Evolutionary conservation across 2,797 vertebrate species (phyloP).

Genomic region (Tolypeutes matacus): DNA sequence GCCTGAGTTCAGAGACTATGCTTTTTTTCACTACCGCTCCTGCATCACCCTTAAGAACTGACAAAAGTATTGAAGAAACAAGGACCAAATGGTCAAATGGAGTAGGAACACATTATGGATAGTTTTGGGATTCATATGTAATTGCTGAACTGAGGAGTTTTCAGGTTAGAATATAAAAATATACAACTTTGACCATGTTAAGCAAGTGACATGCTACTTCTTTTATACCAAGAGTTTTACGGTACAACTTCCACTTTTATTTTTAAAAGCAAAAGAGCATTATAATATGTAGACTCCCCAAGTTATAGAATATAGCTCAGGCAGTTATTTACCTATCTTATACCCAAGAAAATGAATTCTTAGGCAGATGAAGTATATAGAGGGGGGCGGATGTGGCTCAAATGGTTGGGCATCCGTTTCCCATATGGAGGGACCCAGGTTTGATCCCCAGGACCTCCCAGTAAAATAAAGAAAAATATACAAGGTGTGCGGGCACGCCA

Average conservation of each 20-base stretch:
- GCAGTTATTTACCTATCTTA: not conserved
- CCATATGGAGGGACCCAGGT: too few species aligned
- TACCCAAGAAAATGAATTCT: not conserved
- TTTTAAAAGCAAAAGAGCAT: not conserved
- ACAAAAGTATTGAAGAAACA: not conserved
- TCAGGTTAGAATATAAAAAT: not conserved
- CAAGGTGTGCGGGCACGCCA: too few species aligned
- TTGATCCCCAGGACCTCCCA: too few species aligned
- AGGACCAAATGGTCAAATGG: not conserved
- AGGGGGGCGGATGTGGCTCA: too few species aligned
- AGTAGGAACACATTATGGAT: not conserved
- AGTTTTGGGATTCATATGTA: not conserved
- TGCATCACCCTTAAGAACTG: slow-evolving; percentile 5
- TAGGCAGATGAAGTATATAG: not conserved
- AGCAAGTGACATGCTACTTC: not conserved
- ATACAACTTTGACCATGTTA: not conserved
- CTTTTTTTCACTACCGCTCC: not conserved
- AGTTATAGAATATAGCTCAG: not conserved
- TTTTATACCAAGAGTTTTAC: not conserved
- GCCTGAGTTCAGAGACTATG: not conserved
- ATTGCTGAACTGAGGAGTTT: not conserved
- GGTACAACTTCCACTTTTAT: not conserved
- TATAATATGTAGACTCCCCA: not conserved
- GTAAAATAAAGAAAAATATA: too few species aligned
- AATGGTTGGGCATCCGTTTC: too few species aligned